Evolutionary conservation across 2,888 invertebrate species (phyloP).

Genomic region (Fabriciana adippe): DNA sequence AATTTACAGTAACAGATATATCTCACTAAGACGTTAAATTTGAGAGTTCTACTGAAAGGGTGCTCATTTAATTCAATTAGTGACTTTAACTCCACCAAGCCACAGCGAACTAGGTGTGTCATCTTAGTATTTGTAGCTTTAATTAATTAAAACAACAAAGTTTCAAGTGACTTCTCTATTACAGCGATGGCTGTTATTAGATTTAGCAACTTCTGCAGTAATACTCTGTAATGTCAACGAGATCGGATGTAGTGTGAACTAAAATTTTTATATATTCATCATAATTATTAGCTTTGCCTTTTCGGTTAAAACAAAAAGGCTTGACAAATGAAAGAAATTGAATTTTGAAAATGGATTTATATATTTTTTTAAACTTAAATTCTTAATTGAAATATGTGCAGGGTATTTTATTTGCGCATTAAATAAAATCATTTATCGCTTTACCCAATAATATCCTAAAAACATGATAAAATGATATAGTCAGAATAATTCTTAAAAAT

Average conservation of each 20-base stretch:
- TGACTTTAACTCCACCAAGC: constrained; percentile 19
- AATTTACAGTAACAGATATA: background rate
- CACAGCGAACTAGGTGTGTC: constrained; percentile 47
- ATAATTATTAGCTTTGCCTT: too few species aligned
- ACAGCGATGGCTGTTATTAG: constrained; percentile 49
- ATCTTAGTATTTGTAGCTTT: constrained; percentile 50
- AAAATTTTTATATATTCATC: too few species aligned
- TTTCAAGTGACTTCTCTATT: constrained; percentile 53
- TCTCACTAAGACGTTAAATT: constrained; percentile 16
- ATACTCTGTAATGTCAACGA: constrained; percentile 16
- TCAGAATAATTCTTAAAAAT: too few species aligned
- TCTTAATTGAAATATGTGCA: too few species aligned
- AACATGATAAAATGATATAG: too few species aligned
- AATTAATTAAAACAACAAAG: constrained; percentile 68
- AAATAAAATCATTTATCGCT: too few species aligned
- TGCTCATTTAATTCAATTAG: constrained; percentile 35
- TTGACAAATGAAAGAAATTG: background rate
- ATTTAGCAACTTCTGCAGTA: constrained; percentile 37
- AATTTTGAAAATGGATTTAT: background rate
- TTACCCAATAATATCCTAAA: too few species aligned
- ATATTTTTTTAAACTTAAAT: too few species aligned
- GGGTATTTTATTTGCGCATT: too few species aligned
- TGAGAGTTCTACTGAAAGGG: constrained; percentile 17
- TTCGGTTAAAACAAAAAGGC: too few species aligned
- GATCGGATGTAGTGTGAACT: constrained; percentile 2